These are phyloP conservation scores for Drosophila dives DNA, from an alignment of 2,888 invertebrate species.

Conservation along the genomic window DNA sequence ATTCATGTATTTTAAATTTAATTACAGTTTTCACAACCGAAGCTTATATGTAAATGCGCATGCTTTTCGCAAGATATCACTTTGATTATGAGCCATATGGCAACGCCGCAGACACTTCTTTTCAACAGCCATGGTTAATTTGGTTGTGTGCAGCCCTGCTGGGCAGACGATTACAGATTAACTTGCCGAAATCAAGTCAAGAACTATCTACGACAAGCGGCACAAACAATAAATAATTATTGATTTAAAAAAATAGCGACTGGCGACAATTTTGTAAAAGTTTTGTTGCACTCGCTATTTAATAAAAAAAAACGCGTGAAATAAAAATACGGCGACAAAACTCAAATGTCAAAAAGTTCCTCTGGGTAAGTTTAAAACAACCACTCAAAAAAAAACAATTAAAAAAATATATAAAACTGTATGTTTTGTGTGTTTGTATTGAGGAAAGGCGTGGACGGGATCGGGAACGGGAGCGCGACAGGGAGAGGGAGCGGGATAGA, in stretches of 20 bases:
- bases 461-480: slow-evolving; percentile 69
- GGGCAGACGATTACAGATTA: slow-evolving; percentile 43
- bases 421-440: background rate
- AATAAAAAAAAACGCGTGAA: background rate
- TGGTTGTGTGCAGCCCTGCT: slow-evolving; percentile 34
- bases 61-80: background rate
- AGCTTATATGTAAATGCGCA: background rate
- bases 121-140: slow-evolving; percentile 19
- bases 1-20: background rate
- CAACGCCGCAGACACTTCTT: slow-evolving; percentile 3
- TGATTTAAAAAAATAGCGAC: background rate
- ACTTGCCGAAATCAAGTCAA: slow-evolving; percentile 17
- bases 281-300: background rate
- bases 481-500: slow-evolving; percentile 76
- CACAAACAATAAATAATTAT: background rate
- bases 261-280: background rate
- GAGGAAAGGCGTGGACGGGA: slow-evolving; percentile 62
- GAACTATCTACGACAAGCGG: background rate
- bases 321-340: slow-evolving; percentile 27
- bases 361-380: slow-evolving; percentile 60
- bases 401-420: background rate
- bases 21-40: background rate
- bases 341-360: slow-evolving; percentile 60
- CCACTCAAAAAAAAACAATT: background rate
- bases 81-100: background rate